A percentile compares a stretch with the other conserved stretches of the same genome.
phyloP scores from a whole-genome alignment of 2,797 vertebrate genomes.

The Fringilla coelebs region DNA sequence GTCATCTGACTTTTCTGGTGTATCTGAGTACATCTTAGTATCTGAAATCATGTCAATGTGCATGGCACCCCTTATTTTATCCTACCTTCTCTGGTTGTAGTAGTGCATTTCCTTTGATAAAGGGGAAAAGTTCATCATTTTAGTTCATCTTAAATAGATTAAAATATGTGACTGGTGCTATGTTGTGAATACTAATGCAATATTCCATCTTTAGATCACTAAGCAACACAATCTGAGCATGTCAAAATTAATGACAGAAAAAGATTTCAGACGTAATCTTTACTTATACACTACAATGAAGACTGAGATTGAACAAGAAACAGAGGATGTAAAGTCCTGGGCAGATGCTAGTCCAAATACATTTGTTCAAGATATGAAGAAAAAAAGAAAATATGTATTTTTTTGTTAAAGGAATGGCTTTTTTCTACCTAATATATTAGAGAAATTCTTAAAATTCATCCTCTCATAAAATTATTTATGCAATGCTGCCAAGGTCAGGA shows the following conservation, averaged over 20 bases:
- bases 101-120: neutral
- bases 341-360: neutral
- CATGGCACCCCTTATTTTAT: neutral
- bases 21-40: neutral
- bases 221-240: neutral
- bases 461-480: conserved; percentile 1
- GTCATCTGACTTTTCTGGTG: neutral
- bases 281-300: neutral
- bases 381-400: neutral
- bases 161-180: neutral
- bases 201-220: neutral
- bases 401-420: neutral
- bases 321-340: neutral
- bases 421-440: neutral
- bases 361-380: neutral
- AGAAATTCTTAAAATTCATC: conserved; percentile 44
- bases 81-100: neutral
- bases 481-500: conserved; percentile 46
- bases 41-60: neutral
- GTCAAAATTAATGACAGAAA: neutral
- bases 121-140: neutral
- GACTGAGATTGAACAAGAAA: neutral
- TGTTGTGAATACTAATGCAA: neutral
- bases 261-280: neutral
- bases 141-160: neutral